These are phyloP conservation scores for Petrocephalus microphthalmus DNA, from an alignment of 2,113 vertebrate genomes.

Conservation along the genomic window DNA sequence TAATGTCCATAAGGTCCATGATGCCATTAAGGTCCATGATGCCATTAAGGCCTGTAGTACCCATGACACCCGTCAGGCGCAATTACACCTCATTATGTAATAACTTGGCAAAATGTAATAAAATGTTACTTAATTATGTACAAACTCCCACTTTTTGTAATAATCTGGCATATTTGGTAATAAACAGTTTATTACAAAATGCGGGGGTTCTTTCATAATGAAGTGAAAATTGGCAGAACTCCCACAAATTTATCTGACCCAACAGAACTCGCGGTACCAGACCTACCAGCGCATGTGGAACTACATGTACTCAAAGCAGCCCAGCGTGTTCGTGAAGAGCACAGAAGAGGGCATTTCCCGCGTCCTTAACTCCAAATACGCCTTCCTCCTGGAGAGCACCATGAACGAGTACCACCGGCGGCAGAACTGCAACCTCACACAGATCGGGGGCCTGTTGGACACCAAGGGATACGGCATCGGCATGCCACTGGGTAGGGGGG, in stretches of 20 bases:
- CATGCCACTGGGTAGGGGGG: slow-evolving; percentile 75
- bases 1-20: too few relatives aligned
- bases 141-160: too few relatives aligned
- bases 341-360: slow-evolving; percentile 81
- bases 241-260: not conserved
- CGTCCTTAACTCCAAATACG: slow-evolving; percentile 80
- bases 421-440: slow-evolving; percentile 85
- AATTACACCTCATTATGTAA: too few relatives aligned
- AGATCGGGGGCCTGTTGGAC: slow-evolving; percentile 82
- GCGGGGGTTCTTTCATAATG: too few relatives aligned
- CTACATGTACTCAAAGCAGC: slow-evolving; percentile 87
- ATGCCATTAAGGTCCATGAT: not conserved
- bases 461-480: slow-evolving; percentile 89
- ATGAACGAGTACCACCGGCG: slow-evolving; percentile 87
- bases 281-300: slow-evolving; percentile 92
- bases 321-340: slow-evolving; percentile 86
- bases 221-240: too few relatives aligned
- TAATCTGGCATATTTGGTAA: too few relatives aligned
- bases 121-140: too few relatives aligned
- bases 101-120: too few relatives aligned
- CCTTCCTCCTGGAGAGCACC: slow-evolving; percentile 83
- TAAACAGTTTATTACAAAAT: too few relatives aligned
- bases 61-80: too few relatives aligned
- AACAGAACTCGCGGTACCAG: slow-evolving; percentile 80
- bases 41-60: too few relatives aligned